phyloP scores from a whole-genome alignment of 2,888 invertebrate species.

The Lasioglossum villosulum region DNA sequence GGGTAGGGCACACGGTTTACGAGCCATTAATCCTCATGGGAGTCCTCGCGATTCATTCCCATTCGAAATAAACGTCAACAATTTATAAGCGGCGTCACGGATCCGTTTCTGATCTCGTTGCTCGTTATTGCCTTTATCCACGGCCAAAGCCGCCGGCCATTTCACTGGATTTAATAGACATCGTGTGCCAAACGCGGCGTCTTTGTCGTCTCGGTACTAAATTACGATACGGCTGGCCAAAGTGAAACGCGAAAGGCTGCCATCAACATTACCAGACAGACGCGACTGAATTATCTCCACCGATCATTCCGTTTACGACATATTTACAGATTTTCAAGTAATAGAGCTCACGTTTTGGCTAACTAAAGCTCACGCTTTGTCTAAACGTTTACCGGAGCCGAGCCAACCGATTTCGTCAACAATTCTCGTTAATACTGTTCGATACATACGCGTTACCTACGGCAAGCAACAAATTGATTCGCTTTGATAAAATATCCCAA shows the following conservation, averaged over 20 bases:
- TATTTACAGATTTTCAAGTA: background rate
- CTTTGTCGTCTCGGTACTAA: constrained; percentile 4
- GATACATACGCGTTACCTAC: background rate
- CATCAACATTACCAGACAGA: background rate
- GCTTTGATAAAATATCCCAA: background rate
- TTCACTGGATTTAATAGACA: constrained; percentile 12
- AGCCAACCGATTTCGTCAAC: background rate
- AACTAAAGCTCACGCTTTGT: too few species aligned
- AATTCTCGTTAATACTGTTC: background rate
- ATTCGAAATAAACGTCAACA: background rate
- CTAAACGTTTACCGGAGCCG: background rate
- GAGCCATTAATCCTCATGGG: background rate
- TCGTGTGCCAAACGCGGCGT: background rate
- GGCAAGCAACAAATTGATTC: background rate
- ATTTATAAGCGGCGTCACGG: background rate
- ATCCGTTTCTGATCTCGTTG: constrained; percentile 5
- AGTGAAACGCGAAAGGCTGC: background rate
- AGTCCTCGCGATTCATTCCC: background rate
- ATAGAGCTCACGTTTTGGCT: too few species aligned
- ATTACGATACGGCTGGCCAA: background rate
- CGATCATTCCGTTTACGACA: background rate
- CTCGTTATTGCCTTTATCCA: constrained; percentile 9
- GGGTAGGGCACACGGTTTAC: background rate
- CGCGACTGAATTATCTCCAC: background rate
- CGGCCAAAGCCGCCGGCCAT: constrained; percentile 5